Percentiles rank a stretch among this genome's conserved stretches.
These are phyloP conservation scores for Murina feae DNA, from an alignment of 2,113 vertebrate genomes.

Conservation along the genomic window DNA sequence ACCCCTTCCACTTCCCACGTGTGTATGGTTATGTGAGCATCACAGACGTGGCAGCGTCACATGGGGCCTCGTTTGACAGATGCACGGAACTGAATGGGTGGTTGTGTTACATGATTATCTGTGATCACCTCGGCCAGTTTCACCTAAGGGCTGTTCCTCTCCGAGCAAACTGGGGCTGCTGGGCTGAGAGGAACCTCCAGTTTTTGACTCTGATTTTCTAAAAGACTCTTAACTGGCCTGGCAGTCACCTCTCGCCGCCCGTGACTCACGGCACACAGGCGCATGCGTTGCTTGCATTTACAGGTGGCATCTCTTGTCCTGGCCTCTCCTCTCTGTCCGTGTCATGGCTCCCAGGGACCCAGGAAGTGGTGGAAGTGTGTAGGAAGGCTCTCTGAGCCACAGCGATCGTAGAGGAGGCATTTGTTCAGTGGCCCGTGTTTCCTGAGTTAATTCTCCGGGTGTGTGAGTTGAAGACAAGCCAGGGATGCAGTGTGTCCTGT, in stretches of 20 bases:
- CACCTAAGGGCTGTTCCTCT: not conserved
- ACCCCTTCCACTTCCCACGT: not conserved
- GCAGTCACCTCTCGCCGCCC: not conserved
- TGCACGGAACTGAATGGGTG: not conserved
- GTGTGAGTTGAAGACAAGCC: not conserved
- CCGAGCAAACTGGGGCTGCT: not conserved
- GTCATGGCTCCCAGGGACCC: not conserved
- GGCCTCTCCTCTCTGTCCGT: not conserved
- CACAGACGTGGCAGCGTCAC: not conserved
- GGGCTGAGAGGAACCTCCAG: not conserved
- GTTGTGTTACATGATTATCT: not conserved
- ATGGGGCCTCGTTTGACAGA: not conserved
- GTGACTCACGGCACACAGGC: not conserved
- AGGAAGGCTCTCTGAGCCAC: not conserved
- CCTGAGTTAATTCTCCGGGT: not conserved
- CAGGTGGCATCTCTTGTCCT: not conserved
- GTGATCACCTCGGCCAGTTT: not conserved
- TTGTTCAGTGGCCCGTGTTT: not conserved
- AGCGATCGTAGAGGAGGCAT: not conserved
- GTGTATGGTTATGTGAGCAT: not conserved
- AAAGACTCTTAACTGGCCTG: not conserved
- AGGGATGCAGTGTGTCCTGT: not conserved
- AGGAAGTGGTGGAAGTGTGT: not conserved
- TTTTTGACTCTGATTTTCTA: not conserved
- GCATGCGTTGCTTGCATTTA: not conserved